These are phyloP conservation scores for Xiphophorus hellerii DNA, from an alignment of 2,113 vertebrate species.

Conservation along the genomic window DNA sequence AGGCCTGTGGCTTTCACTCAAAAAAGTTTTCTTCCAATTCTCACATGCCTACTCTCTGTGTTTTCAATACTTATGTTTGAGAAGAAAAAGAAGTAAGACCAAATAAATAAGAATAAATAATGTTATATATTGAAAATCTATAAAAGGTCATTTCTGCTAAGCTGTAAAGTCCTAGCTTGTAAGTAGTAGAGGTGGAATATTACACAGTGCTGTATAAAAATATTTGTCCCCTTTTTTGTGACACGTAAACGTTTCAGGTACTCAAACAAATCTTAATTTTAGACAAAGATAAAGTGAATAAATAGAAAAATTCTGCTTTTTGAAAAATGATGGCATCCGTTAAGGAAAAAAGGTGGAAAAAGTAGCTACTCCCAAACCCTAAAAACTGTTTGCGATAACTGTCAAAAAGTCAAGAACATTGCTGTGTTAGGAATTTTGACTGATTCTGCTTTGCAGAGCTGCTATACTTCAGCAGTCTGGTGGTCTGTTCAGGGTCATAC, in stretches of 20 bases:
- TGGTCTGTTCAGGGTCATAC: not conserved
- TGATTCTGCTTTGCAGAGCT: not conserved
- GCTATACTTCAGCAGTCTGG: not conserved
- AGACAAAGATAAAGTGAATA: not conserved
- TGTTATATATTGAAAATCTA: no score
- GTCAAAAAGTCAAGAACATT: not conserved
- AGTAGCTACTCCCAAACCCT: not conserved
- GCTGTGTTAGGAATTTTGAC: not conserved
- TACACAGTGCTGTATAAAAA: no score
- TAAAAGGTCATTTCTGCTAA: not conserved
- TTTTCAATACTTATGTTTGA: conserved; percentile 46
- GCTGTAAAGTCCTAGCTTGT: not conserved
- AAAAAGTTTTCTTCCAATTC: conserved; percentile 41
- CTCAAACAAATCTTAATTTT: not conserved
- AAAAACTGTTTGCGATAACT: not conserved
- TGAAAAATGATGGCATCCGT: not conserved
- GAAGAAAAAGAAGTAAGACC: conserved; percentile 11
- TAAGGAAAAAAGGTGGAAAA: not conserved
- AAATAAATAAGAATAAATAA: not conserved
- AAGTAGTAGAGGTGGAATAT: not conserved
- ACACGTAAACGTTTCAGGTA: not conserved
- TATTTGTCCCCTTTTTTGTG: no score
- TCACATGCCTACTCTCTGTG: conserved; percentile 22
- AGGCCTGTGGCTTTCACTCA: conserved; percentile 60
- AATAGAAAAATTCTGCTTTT: not conserved